Conservation (phyloP, 2,888 invertebrate genomes). For the Tenthredo amoena region DNA sequence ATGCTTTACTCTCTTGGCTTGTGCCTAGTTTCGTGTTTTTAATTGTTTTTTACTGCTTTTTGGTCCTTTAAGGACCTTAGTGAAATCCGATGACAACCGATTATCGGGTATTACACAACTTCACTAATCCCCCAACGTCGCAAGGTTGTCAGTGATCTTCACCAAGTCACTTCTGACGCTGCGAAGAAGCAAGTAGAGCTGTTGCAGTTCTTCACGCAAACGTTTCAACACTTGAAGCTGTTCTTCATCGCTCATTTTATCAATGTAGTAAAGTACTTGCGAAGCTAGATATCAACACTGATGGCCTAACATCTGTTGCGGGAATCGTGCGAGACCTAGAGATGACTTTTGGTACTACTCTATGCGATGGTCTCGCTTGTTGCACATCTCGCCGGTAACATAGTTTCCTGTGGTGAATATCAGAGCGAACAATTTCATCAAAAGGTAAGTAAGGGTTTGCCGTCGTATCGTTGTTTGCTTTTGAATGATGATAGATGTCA, state of each 20-base stretch:
- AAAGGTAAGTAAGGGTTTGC: background rate
- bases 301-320: background rate
- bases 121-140: background rate
- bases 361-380: background rate
- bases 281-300: background rate
- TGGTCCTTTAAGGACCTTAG: background rate
- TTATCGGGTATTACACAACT: background rate
- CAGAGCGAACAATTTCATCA: background rate
- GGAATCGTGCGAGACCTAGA: background rate
- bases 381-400: background rate
- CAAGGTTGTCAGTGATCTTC: conserved; percentile 1
- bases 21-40: background rate
- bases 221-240: background rate
- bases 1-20: no score
- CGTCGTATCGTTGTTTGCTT: background rate
- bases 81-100: background rate
- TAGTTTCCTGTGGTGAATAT: background rate
- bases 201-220: background rate
- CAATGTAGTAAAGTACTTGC: background rate
- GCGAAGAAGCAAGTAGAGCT: conserved; percentile 4
- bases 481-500: conserved; percentile 9
- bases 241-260: background rate
- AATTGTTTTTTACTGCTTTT: background rate
- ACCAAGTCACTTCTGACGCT: conserved; percentile 16
- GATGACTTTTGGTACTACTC: background rate